Evolutionary conservation across 2,888 invertebrate species (phyloP).

Genomic region (Callosobruchus maculatus): DNA sequence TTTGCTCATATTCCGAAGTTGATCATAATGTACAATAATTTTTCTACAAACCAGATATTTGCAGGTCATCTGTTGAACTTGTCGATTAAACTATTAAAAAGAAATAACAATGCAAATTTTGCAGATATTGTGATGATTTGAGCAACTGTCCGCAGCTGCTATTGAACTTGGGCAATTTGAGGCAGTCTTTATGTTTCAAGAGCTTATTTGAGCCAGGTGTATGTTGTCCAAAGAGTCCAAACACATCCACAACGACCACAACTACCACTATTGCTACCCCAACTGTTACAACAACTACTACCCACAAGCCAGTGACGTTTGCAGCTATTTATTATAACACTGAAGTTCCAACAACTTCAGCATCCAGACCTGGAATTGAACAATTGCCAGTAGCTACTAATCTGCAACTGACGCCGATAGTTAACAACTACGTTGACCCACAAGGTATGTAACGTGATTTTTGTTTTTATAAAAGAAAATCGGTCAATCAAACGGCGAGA

Average conservation of each 20-base stretch:
- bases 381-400: conserved; percentile 14
- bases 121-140: conserved; percentile 72
- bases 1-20: too few relatives aligned
- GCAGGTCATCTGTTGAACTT: background rate
- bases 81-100: background rate
- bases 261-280: conserved; percentile 30
- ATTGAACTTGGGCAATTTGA: conserved; percentile 73
- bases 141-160: conserved; percentile 84
- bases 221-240: conserved; percentile 70
- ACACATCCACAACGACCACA: conserved; percentile 25
- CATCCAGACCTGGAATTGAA: conserved; percentile 2
- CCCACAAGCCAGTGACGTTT: conserved; percentile 24
- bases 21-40: too few relatives aligned
- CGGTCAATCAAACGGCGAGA: too few relatives aligned
- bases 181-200: conserved; percentile 88
- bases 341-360: conserved; percentile 23
- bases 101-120: conserved; percentile 15
- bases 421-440: conserved; percentile 51
- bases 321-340: conserved; percentile 31
- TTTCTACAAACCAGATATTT: background rate
- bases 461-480: background rate
- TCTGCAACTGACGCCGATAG: conserved; percentile 9
- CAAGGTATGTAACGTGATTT: conserved; percentile 45
- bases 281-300: conserved; percentile 5
- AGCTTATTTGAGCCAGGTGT: conserved; percentile 89